Evolutionary conservation across 2,797 vertebrate species (phyloP).

Genomic region (Pristis pectinata): DNA sequence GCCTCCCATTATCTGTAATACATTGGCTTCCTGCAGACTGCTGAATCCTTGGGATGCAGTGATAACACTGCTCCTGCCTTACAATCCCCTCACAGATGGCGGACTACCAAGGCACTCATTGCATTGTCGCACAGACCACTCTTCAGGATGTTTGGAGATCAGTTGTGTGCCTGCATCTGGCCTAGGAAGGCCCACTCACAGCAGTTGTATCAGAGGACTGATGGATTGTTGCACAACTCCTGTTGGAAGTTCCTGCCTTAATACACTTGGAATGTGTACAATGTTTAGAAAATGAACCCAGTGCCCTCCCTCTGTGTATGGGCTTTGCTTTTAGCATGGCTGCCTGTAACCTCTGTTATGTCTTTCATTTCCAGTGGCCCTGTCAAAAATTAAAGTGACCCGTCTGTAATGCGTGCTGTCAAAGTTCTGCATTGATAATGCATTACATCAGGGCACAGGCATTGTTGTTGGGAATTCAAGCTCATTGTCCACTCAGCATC

Average conservation of each 20-base stretch:
- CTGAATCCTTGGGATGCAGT: constrained; percentile 44
- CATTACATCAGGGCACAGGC: neutral
- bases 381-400: neutral
- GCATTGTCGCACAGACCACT: constrained; percentile 39
- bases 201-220: neutral
- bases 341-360: neutral
- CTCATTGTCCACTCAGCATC: neutral
- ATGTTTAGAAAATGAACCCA: neutral
- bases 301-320: neutral
- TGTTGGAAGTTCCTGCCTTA: neutral
- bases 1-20: constrained; percentile 45
- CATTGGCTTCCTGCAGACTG: constrained; percentile 52
- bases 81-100: constrained; percentile 20
- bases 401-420: neutral
- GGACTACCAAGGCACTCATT: constrained; percentile 44
- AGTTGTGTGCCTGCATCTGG: neutral
- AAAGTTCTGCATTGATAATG: neutral
- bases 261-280: neutral
- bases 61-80: constrained; percentile 13
- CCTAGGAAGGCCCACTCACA: neutral
- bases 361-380: neutral
- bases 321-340: neutral
- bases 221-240: neutral
- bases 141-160: constrained; percentile 12
- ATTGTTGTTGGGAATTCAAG: neutral